Conservation (phyloP, 2,797 vertebrate species). For the Ctenopoma kingsleyae region DNA sequence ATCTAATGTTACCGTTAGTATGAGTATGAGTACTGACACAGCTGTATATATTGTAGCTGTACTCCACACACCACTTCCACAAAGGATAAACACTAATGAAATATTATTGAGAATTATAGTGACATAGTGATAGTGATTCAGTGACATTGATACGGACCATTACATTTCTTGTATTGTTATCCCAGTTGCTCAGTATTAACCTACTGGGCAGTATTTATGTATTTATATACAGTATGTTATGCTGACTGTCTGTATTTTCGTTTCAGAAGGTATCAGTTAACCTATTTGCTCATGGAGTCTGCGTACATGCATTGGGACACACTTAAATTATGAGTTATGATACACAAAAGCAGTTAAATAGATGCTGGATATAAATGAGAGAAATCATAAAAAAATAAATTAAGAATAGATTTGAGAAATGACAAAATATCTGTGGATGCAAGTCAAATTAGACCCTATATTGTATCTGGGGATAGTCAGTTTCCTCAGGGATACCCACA, state of each 20-base stretch:
- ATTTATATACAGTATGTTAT: not conserved
- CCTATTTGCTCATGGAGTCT: too few relatives aligned
- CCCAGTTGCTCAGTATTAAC: too few relatives aligned
- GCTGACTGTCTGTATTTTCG: not conserved
- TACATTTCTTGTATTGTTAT: too few relatives aligned
- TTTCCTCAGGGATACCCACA: constrained; percentile 59
- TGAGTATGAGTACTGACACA: too few relatives aligned
- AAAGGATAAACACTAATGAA: too few relatives aligned
- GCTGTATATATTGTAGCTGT: too few relatives aligned
- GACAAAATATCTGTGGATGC: constrained; percentile 13
- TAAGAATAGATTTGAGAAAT: constrained; percentile 11
- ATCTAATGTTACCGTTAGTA: too few relatives aligned
- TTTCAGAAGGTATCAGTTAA: too few relatives aligned
- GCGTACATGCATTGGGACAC: not conserved
- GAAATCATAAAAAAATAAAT: not conserved
- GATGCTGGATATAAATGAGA: not conserved
- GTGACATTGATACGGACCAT: too few relatives aligned
- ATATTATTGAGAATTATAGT: too few relatives aligned
- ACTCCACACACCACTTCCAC: too few relatives aligned
- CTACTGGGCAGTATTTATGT: not conserved
- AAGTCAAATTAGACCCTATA: constrained; percentile 29
- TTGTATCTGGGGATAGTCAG: constrained; percentile 37
- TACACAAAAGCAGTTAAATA: not conserved
- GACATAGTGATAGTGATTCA: too few relatives aligned
- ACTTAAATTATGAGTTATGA: not conserved